Conservation (phyloP, 92 coral and sea anemone genomes). For the Pocillopora grandis region DNA sequence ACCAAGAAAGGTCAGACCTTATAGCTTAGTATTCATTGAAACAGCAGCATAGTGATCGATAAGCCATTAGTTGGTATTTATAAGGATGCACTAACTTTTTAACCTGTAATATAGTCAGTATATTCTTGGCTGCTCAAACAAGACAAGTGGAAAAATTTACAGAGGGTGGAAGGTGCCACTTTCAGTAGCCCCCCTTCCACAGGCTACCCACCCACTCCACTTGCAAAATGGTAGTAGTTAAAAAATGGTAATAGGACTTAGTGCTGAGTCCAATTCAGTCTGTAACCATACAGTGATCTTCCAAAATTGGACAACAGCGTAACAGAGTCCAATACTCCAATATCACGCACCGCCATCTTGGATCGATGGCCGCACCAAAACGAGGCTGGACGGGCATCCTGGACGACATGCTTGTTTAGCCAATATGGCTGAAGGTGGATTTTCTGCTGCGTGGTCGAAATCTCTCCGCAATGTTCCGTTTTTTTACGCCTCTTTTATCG, state of each 20-base stretch:
- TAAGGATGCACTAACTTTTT: neutral
- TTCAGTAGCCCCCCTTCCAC: conserved; percentile 11
- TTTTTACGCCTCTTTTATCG: no score
- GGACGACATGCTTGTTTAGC: no score
- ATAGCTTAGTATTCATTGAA: neutral
- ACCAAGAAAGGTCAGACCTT: neutral
- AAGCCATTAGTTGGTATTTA: neutral
- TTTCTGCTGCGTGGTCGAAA: no score
- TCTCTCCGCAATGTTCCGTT: no score
- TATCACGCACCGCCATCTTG: no score
- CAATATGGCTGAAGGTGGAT: no score
- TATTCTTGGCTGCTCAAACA: neutral
- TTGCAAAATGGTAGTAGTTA: neutral
- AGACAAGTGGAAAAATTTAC: conserved; percentile 1
- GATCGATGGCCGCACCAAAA: no score
- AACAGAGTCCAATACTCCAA: no score
- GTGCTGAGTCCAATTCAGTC: no score
- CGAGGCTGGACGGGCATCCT: no score
- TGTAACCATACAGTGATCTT: no score
- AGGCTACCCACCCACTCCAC: conserved; percentile 14
- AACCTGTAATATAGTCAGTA: conserved; percentile 1
- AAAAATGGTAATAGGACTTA: neutral
- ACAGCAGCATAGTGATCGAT: neutral
- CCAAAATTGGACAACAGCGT: no score
- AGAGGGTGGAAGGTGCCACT: conserved; percentile 4